These are phyloP conservation scores for Perca flavescens DNA, from an alignment of 2,113 vertebrate species.

Conservation along the genomic window DNA sequence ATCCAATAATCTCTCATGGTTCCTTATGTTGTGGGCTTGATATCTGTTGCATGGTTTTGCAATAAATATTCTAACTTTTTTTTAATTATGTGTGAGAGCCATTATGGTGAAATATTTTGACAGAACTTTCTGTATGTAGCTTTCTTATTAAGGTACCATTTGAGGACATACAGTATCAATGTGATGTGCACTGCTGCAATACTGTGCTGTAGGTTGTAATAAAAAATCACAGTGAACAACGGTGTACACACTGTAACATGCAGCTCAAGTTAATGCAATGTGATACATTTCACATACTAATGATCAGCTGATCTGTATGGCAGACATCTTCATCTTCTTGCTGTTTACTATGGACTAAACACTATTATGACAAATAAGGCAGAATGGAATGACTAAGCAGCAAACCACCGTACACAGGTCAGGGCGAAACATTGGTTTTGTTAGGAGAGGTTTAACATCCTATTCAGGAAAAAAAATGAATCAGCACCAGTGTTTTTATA, in stretches of 20 bases:
- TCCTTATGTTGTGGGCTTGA: neutral
- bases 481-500: neutral
- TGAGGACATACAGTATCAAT: neutral
- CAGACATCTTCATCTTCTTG: neutral
- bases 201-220: neutral
- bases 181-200: neutral
- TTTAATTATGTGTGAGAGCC: slow-evolving; percentile 4
- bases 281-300: neutral
- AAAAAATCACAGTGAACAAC: neutral
- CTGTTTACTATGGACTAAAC: neutral
- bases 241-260: neutral
- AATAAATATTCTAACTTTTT: neutral
- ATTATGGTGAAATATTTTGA: neutral
- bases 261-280: neutral
- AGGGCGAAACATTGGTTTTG: too few relatives aligned
- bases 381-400: neutral
- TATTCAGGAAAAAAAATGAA: neutral
- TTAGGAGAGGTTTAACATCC: neutral
- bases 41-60: neutral
- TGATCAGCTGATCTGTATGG: neutral
- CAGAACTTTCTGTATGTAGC: neutral
- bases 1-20: neutral
- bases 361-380: neutral
- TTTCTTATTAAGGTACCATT: neutral
- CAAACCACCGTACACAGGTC: neutral